Evolutionary conservation across 2,113 vertebrate genomes (phyloP).

Genomic region (Tetrax tetrax): DNA sequence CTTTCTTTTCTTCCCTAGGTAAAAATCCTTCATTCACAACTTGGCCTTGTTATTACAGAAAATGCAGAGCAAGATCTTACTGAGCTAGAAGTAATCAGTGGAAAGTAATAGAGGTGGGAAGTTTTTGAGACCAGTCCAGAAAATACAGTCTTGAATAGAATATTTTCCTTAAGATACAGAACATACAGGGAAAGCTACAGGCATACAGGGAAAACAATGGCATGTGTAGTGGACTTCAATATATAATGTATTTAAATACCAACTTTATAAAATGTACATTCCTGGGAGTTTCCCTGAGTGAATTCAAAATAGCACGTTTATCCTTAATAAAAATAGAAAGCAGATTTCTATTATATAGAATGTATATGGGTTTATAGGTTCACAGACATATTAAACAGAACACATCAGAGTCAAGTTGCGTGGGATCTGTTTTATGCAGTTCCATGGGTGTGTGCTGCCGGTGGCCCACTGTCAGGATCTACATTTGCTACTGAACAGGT

Average conservation of each 20-base stretch:
- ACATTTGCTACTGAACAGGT: neutral
- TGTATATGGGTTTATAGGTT: neutral
- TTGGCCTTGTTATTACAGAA: neutral
- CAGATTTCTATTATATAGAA: neutral
- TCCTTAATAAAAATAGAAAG: neutral
- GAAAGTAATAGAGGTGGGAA: neutral
- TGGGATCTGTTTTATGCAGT: too few species aligned
- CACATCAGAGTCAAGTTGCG: neutral
- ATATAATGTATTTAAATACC: neutral
- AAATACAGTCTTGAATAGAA: neutral
- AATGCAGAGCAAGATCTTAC: neutral
- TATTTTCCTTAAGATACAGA: neutral
- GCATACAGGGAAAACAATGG: neutral
- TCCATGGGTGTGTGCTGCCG: accelerated
- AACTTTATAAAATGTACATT: neutral
- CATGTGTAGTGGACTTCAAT: neutral
- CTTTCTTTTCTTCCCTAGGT: neutral
- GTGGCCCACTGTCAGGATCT: neutral
- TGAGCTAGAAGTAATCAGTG: neutral
- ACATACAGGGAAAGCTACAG: too few species aligned
- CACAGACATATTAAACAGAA: neutral
- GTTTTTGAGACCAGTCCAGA: neutral
- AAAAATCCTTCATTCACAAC: neutral
- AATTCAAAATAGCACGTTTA: neutral
- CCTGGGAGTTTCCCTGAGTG: neutral